Evolutionary conservation across 2,797 vertebrate species (phyloP).

Genomic region (Enteromius anoplus): DNA sequence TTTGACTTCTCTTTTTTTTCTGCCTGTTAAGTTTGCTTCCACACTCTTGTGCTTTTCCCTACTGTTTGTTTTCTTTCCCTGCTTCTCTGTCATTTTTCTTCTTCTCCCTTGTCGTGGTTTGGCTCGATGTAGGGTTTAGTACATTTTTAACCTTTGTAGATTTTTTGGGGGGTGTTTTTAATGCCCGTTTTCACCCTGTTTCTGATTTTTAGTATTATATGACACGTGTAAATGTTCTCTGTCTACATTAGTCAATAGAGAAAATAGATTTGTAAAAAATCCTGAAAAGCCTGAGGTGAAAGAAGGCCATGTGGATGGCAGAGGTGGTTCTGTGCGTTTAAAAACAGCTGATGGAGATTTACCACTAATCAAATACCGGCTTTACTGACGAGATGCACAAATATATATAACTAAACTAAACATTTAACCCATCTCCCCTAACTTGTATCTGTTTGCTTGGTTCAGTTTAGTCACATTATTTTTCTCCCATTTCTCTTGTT

Average conservation of each 20-base stretch:
- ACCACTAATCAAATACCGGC: no score
- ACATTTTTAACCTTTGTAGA: not conserved
- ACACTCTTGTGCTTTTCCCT: not conserved
- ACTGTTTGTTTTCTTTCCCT: conserved; percentile 49
- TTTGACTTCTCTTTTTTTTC: conserved; percentile 59
- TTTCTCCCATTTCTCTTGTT: not conserved
- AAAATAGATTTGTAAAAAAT: not conserved
- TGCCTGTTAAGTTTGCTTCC: not conserved
- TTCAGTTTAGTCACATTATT: not conserved
- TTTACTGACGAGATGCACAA: no score
- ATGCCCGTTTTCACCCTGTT: not conserved
- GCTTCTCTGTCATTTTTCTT: conserved; percentile 54
- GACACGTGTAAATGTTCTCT: not conserved
- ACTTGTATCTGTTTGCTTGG: no score
- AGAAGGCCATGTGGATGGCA: not conserved
- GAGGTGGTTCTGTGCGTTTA: not conserved
- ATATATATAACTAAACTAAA: no score
- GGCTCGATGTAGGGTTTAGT: not conserved
- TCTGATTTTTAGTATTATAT: not conserved
- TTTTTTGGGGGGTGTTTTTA: not conserved
- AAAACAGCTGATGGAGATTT: no score
- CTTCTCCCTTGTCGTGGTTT: not conserved
- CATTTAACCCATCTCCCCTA: not conserved
- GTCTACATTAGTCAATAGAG: not conserved
- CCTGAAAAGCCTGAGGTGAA: not conserved